Evolutionary conservation across 2,797 vertebrate species (phyloP).

Genomic region (Alcedo quadribrachys): DNA sequence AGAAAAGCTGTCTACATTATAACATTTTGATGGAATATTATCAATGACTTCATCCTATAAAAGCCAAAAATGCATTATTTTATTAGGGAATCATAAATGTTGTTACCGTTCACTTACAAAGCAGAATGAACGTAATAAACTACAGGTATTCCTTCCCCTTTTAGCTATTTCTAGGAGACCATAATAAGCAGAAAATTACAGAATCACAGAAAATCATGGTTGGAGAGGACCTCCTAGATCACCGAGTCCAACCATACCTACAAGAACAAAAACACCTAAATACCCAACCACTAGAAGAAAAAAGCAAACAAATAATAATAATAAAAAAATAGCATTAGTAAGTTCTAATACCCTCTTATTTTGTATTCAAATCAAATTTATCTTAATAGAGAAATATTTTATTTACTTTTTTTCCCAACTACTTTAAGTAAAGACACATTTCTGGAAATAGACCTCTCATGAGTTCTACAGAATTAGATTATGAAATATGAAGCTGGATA

Average conservation of each 20-base stretch:
- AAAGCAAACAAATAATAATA: too few species aligned
- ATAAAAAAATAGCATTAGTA: background rate
- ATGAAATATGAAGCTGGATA: conserved; percentile 26
- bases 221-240: too few species aligned
- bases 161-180: background rate
- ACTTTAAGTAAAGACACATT: background rate
- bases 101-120: background rate
- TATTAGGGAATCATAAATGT: background rate
- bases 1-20: background rate
- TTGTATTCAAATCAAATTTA: background rate
- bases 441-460: conserved; percentile 18
- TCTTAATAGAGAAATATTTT: conserved; percentile 12
- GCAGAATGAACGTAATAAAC: conserved; percentile 16
- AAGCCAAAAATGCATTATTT: background rate
- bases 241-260: too few species aligned
- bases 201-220: too few species aligned
- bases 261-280: too few species aligned
- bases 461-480: conserved; percentile 68
- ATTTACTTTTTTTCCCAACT: background rate
- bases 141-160: background rate
- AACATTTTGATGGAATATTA: background rate
- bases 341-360: background rate
- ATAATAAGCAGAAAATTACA: background rate
- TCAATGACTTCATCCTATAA: background rate
- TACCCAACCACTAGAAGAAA: too few species aligned